A percentile compares a stretch with the other conserved stretches of the same genome.
These are phyloP conservation scores for Mesorhabditis spiculigera DNA, from an alignment of 2,888 invertebrate genomes.

Conservation along the genomic window DNA sequence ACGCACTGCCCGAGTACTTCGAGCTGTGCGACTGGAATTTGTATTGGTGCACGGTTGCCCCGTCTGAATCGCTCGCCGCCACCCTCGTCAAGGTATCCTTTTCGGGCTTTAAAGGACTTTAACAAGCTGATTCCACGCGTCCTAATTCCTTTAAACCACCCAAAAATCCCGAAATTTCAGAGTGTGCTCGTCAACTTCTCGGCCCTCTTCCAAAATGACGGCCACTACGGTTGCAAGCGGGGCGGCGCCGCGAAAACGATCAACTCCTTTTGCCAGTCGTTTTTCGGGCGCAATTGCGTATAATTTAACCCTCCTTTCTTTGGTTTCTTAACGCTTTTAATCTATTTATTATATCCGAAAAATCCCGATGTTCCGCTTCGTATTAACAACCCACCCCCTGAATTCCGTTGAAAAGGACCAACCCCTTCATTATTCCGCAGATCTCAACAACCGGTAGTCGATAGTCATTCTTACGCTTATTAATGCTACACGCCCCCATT, in stretches of 20 bases:
- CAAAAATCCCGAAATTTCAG: conserved; percentile 6
- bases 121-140: background rate
- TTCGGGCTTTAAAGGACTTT: background rate
- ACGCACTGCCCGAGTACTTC: conserved; percentile 29
- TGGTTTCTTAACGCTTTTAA: background rate
- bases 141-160: background rate
- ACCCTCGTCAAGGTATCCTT: conserved; percentile 14
- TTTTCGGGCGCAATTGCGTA: conserved; percentile 34
- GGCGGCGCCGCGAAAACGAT: conserved; percentile 26
- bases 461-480: background rate
- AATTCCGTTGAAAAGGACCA: background rate
- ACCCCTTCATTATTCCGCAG: background rate
- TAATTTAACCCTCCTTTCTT: background rate
- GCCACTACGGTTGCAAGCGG: conserved; percentile 29
- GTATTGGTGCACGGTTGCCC: conserved; percentile 34
- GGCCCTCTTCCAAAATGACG: conserved; percentile 24
- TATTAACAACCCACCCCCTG: too few species aligned
- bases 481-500: too few species aligned
- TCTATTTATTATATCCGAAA: background rate
- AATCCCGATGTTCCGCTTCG: background rate
- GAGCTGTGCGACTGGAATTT: conserved; percentile 42
- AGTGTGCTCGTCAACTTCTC: conserved; percentile 25
- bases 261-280: conserved; percentile 28
- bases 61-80: conserved; percentile 20
- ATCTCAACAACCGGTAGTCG: conserved; percentile 5